Conservation (phyloP, 2,888 invertebrate species). For the Horisme vitalbata region DNA sequence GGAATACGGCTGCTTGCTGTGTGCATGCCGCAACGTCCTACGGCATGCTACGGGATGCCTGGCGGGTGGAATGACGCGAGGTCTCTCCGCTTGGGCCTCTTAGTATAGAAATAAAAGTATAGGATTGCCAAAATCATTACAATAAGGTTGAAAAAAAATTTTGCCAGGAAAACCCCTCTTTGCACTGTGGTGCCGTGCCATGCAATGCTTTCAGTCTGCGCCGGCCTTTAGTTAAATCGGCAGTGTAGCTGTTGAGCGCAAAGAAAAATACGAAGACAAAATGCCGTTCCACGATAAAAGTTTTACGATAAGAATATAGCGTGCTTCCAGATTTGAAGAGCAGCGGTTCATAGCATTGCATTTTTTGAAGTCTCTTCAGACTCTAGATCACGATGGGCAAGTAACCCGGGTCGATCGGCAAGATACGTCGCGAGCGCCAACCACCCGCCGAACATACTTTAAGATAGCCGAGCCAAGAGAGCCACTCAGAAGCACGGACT, state of each 20-base stretch:
- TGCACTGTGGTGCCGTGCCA: too few relatives aligned
- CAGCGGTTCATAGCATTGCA: constrained; percentile 40
- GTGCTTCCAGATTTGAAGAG: constrained; percentile 15
- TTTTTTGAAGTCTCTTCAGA: constrained; percentile 48
- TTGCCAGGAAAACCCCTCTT: too few relatives aligned
- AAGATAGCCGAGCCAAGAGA: constrained; percentile 24
- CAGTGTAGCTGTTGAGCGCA: not conserved
- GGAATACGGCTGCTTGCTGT: too few relatives aligned
- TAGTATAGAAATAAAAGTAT: too few relatives aligned
- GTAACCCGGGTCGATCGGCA: constrained; percentile 57
- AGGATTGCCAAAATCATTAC: too few relatives aligned
- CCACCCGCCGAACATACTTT: constrained; percentile 36
- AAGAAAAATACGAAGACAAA: not conserved
- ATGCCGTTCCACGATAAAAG: constrained; percentile 6
- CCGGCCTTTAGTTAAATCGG: too few relatives aligned
- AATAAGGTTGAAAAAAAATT: too few relatives aligned
- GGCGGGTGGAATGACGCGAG: too few relatives aligned
- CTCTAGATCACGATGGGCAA: constrained; percentile 54
- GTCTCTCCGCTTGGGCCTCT: too few relatives aligned
- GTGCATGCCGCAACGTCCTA: too few relatives aligned
- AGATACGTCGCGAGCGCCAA: constrained; percentile 60
- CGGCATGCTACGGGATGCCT: too few relatives aligned
- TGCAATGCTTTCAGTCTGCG: too few relatives aligned
- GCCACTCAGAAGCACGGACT: constrained; percentile 26
- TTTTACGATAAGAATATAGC: constrained; percentile 3